These are phyloP conservation scores for Orientallactaga bullata DNA, from an alignment of 2,113 vertebrate species.

Conservation along the genomic window DNA sequence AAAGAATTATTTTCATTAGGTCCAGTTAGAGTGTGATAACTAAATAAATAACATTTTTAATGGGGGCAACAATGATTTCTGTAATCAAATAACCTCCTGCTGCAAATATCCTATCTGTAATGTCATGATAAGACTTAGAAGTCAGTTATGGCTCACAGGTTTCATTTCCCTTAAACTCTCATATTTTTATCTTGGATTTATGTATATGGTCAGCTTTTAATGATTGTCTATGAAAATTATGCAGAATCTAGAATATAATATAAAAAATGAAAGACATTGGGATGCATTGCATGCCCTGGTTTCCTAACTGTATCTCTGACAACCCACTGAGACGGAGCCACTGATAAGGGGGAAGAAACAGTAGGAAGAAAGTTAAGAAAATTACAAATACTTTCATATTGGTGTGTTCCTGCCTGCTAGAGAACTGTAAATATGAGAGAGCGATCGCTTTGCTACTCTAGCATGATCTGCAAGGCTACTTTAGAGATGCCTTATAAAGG, in stretches of 20 bases:
- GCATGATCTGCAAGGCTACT: background rate
- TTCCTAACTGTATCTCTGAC: background rate
- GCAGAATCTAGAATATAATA: background rate
- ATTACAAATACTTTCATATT: background rate
- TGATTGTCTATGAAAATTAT: background rate
- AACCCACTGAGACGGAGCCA: background rate
- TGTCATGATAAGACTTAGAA: constrained; percentile 53
- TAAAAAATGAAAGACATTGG: constrained; percentile 36
- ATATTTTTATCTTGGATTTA: constrained; percentile 33
- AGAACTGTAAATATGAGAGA: background rate
- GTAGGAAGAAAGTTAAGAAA: background rate
- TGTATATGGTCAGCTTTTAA: background rate
- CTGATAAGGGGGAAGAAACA: background rate
- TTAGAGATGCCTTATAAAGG: constrained; percentile 8
- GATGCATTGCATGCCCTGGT: background rate
- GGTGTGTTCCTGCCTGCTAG: background rate
- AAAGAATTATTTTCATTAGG: constrained; percentile 48
- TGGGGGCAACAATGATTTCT: constrained; percentile 6
- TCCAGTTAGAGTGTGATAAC: constrained; percentile 31
- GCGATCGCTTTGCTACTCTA: background rate
- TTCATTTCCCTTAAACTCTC: constrained; percentile 13
- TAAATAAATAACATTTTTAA: constrained; percentile 59
- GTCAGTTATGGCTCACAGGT: constrained; percentile 16
- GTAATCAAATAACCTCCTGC: constrained; percentile 20
- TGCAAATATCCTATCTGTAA: constrained; percentile 17